Percentiles rank a stretch among this genome's conserved stretches.
Conservation (phyloP, 1,140 invertebrate genomes). For the Camponotus pennsylvanicus region DNA sequence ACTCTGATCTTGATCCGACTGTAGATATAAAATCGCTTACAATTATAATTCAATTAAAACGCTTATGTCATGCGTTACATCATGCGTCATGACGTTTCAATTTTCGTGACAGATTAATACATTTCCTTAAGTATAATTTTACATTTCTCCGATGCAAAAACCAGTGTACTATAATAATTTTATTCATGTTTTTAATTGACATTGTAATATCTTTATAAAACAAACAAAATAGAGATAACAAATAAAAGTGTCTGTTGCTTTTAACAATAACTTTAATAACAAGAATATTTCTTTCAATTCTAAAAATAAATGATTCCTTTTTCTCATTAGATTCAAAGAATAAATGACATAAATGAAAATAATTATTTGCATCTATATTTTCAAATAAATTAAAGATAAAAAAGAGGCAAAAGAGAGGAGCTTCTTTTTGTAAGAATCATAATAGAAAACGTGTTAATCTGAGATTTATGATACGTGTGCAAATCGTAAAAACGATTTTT, state of each 20-base stretch:
- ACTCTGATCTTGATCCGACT: neutral
- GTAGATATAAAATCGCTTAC: conserved; percentile 43
- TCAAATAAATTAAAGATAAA: neutral
- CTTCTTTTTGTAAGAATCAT: neutral
- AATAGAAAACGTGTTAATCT: neutral
- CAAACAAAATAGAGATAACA: neutral
- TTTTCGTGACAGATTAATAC: conserved; percentile 15
- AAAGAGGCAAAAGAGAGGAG: no score
- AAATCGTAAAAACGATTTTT: neutral
- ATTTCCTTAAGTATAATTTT: no score
- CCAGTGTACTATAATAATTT: neutral
- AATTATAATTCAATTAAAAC: conserved; percentile 55
- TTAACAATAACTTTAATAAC: neutral
- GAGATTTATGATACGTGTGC: neutral
- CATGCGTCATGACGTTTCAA: conserved; percentile 13
- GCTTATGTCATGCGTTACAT: neutral
- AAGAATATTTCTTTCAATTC: neutral
- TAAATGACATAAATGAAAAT: neutral
- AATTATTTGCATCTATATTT: neutral
- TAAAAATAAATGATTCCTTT: neutral
- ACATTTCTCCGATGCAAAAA: neutral
- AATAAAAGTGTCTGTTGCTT: neutral
- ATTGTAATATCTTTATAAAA: neutral
- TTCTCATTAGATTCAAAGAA: neutral
- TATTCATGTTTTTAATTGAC: neutral